Evolutionary conservation across 2,797 vertebrate species (phyloP), one percentile per base, ranked within the genome.

Genomic region (Coregonus suidteri): DNA sequence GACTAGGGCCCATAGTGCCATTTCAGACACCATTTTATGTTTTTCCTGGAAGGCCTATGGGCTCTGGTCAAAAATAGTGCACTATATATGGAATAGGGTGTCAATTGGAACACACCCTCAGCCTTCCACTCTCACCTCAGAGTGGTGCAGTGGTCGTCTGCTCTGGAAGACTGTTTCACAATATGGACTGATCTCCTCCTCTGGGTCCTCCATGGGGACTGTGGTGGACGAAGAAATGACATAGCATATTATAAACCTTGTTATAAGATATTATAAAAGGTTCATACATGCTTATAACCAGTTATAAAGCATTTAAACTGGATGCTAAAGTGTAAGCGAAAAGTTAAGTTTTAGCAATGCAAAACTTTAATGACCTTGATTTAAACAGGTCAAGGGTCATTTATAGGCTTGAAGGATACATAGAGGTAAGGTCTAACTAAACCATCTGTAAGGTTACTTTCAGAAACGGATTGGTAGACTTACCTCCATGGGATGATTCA

Each of bases 111-210:
- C 34, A 4, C 4, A 35, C 11, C 9, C 41, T 47, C 9, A 47
- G 59, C 7, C 11, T 25, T 67, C 13, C n/a, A 74, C 7, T 83
- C 82, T 82, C 30, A 96, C 95, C 91, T 95, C 92, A 74, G 73
- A 74, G 1, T 85, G 85, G 5, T 11, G 74, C 31, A 86, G n/a
- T 30, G 83, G 83, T 73, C 87, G 86, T 59, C 84, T 81, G 2
- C 84, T 92, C 31, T 94, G 94, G 70, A 96, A 97, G 77, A 96
- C 86, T 1, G 96, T 95, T 83, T 98, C 97, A 4, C 97, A 96
- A 92, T 98, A 99, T 0, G 97, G 97, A 74, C 93, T 97, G 82
- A 97, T 91, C 3, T 93, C 91, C 2, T 94, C 95, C 68, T 96
- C 95, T 0, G 88, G 88, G 0, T 93, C 91, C 0, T 92, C 91